Base-by-base conservation (phyloP, 2,113 vertebrate species). In the Vulpes lagopus region DNA sequence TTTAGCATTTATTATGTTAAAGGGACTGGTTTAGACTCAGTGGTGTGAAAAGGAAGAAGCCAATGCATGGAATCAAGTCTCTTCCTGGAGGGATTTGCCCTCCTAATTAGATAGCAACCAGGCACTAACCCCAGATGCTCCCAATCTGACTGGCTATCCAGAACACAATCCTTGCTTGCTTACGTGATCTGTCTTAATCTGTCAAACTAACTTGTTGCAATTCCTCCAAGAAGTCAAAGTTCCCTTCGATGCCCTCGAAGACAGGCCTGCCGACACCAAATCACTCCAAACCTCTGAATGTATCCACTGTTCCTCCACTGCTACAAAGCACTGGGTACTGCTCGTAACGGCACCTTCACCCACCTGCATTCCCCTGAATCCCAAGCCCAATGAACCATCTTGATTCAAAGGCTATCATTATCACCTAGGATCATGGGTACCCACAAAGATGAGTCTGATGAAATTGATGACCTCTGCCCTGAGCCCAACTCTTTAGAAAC, bases 271-370 rank as follows among this genome's bases (percentile, higher is more conserved):
- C 20, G 23, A 17, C 16, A 67, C 5, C 38, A 32, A 49, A 69
- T 19, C 0, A 8, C 84, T 53, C 25, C 30, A 64, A 85, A 16
- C 9, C 1, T 92, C 84, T 65, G 22, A 65, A 22, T 7, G 11
- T 25, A 16, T 23, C 8, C 59, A 65, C 5, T n/a, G 5, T 17
- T 55, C 49, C 51, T 78, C 60, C 25, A 51, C 49, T 32, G 11
- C 49, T 67, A 9, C 49, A 16, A 71, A 76, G n/a, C 92, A n/a
- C 35, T 27, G 14, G 32, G 71, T 11, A 38, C 2, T 96, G 27
- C 8, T 89, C 43, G 11, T 11, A 3, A 15, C 30, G 49, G 15
- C 2, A 0, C 10, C 8, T 30, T 25, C 3, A 22, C n/a, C 32
- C 10, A 16, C 17, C 19, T 12, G 8, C 17, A 67, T 79, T 32